Evolutionary conservation across 2,797 vertebrate genomes (phyloP).

Genomic region (Eulemur albifrons): DNA sequence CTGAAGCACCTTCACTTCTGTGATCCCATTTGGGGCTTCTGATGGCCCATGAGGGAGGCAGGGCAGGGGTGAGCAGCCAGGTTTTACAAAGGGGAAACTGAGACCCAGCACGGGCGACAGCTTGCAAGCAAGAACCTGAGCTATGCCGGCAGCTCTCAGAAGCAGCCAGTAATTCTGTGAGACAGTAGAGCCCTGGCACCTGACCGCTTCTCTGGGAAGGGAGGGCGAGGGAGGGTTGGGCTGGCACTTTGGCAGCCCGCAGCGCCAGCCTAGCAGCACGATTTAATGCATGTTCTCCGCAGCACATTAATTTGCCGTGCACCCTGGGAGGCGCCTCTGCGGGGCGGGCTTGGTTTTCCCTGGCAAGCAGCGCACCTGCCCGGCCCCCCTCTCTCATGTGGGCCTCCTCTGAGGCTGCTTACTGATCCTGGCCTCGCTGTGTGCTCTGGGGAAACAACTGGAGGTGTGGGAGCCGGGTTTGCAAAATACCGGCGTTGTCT

Average conservation of each 20-base stretch:
- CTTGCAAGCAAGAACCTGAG: not conserved
- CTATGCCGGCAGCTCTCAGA: not conserved
- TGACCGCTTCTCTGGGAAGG: not conserved
- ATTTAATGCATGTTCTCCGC: conserved; percentile 36
- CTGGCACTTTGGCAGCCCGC: not conserved
- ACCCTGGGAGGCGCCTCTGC: conserved; percentile 41
- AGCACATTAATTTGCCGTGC: conserved; percentile 55
- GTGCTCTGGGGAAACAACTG: not conserved
- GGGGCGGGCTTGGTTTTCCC: conserved; percentile 15
- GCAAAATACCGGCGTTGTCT: not conserved
- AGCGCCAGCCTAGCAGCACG: not conserved
- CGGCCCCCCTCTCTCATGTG: not conserved
- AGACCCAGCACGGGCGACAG: not conserved
- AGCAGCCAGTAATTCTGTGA: not conserved
- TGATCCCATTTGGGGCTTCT: not conserved
- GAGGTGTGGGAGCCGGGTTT: not conserved
- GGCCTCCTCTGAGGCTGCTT: not conserved
- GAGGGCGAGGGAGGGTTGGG: not conserved
- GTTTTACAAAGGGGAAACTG: not conserved
- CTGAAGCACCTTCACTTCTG: not conserved
- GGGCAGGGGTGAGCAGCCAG: not conserved
- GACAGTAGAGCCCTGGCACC: not conserved
- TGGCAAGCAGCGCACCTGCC: not conserved
- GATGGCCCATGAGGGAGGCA: not conserved
- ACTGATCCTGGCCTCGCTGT: not conserved